Percentiles rank a stretch among this genome's conserved stretches.
These are phyloP conservation scores for Macquaria ambigua DNA, from an alignment of 2,113 vertebrate species.

Conservation along the genomic window DNA sequence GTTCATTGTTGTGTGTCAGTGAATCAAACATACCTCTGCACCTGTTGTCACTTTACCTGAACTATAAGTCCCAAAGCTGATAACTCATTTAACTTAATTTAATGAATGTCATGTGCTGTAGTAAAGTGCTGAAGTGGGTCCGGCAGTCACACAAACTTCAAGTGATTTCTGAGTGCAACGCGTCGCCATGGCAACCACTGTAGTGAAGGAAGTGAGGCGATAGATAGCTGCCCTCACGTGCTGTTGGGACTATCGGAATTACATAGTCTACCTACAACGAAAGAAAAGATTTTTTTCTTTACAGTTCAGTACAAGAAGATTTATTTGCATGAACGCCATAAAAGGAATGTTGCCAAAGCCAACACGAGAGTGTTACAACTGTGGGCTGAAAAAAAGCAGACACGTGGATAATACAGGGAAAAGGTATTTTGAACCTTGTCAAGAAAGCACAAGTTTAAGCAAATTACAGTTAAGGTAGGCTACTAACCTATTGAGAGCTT, in stretches of 20 bases:
- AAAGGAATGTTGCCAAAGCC: background rate
- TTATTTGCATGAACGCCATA: background rate
- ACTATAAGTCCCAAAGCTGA: background rate
- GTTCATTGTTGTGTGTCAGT: background rate
- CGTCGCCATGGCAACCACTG: conserved; percentile 65
- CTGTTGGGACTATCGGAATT: background rate
- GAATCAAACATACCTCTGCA: too few relatives aligned
- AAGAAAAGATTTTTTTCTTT: background rate
- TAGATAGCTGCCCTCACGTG: background rate
- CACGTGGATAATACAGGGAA: background rate
- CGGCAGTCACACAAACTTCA: conserved; percentile 7
- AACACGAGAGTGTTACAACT: background rate
- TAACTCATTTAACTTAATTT: background rate
- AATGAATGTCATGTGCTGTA: accelerated
- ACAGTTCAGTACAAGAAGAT: background rate
- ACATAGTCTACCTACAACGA: too few relatives aligned
- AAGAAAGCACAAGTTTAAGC: background rate
- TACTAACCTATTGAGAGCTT: background rate
- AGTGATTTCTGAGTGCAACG: conserved; percentile 10
- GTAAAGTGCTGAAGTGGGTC: background rate
- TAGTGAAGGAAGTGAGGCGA: conserved; percentile 1
- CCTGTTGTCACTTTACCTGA: background rate
- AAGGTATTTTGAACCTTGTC: background rate
- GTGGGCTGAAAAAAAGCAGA: background rate
- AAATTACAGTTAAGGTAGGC: background rate